Conservation (phyloP, 1,140 invertebrate species). For the Kradibia gibbosae region DNA sequence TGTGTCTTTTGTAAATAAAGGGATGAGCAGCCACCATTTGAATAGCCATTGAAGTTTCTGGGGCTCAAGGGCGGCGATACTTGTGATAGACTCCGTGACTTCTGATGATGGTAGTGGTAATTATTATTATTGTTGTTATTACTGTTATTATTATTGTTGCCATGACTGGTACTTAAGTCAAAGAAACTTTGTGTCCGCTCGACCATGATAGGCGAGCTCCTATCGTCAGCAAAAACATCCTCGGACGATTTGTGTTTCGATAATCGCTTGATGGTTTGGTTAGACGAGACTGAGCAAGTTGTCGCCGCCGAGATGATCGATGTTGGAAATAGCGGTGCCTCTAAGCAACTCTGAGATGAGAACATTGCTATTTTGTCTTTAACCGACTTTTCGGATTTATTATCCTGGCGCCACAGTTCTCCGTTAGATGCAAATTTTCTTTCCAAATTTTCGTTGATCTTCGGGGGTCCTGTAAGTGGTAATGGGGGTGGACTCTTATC, state of each 20-base stretch:
- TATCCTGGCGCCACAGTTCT: conserved; percentile 77
- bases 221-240: conserved; percentile 69
- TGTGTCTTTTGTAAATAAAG: not conserved
- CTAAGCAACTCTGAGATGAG: conserved; percentile 71
- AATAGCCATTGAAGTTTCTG: conserved; percentile 4
- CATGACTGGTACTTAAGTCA: conserved; percentile 59
- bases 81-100: conserved; percentile 54
- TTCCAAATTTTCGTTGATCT: conserved; percentile 50
- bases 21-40: not conserved
- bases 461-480: conserved; percentile 67
- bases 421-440: conserved; percentile 62
- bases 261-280: conserved; percentile 57
- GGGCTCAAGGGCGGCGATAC: conserved; percentile 49
- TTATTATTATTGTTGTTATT: too few species aligned
- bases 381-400: conserved; percentile 84
- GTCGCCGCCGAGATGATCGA: conserved; percentile 15
- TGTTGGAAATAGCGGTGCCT: conserved; percentile 62
- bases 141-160: too few species aligned
- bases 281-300: conserved; percentile 50
- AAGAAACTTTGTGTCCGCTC: conserved; percentile 66
- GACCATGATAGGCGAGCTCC: conserved; percentile 50
- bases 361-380: conserved; percentile 93
- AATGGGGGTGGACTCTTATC: conserved; percentile 63
- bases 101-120: conserved; percentile 50
- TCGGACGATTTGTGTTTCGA: conserved; percentile 74